Evolutionary conservation across 92 coral and sea anemone species (phyloP).

Genomic region (Parazoanthus atlanticus): DNA sequence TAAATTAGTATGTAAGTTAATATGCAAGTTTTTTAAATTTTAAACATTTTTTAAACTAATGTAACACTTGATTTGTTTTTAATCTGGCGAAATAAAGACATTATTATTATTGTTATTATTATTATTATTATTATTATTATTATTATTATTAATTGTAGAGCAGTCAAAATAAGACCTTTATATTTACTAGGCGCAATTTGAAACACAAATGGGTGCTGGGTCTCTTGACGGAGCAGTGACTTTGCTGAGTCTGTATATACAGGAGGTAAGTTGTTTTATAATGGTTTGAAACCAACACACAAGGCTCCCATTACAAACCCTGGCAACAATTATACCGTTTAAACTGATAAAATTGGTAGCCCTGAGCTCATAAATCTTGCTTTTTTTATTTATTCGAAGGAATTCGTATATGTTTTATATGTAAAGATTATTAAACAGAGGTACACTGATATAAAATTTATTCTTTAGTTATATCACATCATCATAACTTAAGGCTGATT

Average conservation of each 20-base stretch:
- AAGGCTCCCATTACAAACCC: too few relatives aligned
- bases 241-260: slow-evolving; percentile 43
- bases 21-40: too few relatives aligned
- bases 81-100: too few relatives aligned
- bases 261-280: slow-evolving; percentile 42
- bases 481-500: neutral
- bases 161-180: neutral
- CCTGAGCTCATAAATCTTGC: neutral
- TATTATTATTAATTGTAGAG: neutral
- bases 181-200: slow-evolving; percentile 9
- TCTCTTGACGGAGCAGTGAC: slow-evolving; percentile 56
- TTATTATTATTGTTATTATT: too few relatives aligned
- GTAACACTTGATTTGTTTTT: too few relatives aligned
- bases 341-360: neutral
- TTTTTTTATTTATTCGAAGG: too few relatives aligned
- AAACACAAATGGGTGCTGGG: slow-evolving; percentile 47
- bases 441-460: neutral
- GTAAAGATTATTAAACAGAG: too few relatives aligned
- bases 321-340: too few relatives aligned
- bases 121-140: too few relatives aligned
- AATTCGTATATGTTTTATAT: neutral
- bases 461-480: neutral
- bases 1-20: too few relatives aligned
- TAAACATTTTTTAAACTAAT: too few relatives aligned
- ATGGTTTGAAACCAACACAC: neutral